Evolutionary conservation across 2,797 vertebrate species (phyloP), one percentile per base, ranked within the genome.

Genomic region (Notolepis coatsorum): DNA sequence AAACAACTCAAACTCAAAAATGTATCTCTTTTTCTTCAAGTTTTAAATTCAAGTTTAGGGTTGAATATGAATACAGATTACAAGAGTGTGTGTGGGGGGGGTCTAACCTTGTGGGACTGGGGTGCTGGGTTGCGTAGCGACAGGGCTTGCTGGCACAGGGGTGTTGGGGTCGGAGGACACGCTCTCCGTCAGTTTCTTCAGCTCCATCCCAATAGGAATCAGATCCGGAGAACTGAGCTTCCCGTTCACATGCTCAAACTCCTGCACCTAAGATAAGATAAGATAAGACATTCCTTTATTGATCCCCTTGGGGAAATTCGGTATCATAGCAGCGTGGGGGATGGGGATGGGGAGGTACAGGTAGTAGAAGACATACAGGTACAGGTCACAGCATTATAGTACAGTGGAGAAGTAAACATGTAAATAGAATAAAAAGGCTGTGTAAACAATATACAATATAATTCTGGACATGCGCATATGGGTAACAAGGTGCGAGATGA

Each of bases 171-270:
- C 97, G 0, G 97, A 98, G 7, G 96, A 97, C 21, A 96, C 63
- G 7, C 91, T 85, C 73, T 99, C 97, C 0, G 87, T 91, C 38
- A 88, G 90, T 58, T 97, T 99, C 89, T 95, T 99, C 82, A 91
- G 79, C 73, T 97, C 96, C 0, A 93, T 81, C 0, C 94, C 94
- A 20, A 95, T 95, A 0, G 96, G 94, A 65, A 97, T 92, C 78
- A 97, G 67, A 67, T 98, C 98, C 0, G 97, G 96, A 37, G 96
- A 97, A 75, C 98, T 99, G 86, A 96, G 94, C 81, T 96, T 97
- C 12, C 98, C 98, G 0, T 99, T 99, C 20, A 99, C 95, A 0
- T 97, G 96, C 73, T 99, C 97, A 3, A 99, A 99, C 82, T 99
- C 98, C 80, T 99, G 98, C 12, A 99, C 98, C 97, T 98, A 62